Percentiles rank a stretch among this genome's conserved stretches.
phyloP scores from a whole-genome alignment of 2,888 invertebrate genomes.

The Parnassius glacialis region DNA sequence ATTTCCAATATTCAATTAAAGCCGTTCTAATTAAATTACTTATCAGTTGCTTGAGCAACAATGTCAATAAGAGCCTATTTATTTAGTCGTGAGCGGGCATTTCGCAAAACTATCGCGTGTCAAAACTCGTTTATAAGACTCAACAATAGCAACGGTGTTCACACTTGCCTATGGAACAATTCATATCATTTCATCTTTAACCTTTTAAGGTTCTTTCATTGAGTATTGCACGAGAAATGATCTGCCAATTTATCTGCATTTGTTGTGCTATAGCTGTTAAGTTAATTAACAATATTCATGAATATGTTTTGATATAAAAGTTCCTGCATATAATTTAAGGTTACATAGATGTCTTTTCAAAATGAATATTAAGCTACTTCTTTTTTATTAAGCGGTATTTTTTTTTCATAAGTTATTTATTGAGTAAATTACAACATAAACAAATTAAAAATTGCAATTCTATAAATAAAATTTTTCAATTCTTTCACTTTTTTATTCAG shows the following conservation, averaged over 20 bases:
- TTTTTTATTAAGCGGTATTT: too few relatives aligned
- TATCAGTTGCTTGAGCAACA: constrained; percentile 62
- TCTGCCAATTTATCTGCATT: constrained; percentile 25
- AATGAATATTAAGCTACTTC: too few relatives aligned
- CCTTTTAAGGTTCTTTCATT: constrained; percentile 47
- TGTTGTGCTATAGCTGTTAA: not conserved
- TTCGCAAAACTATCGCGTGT: constrained; percentile 73
- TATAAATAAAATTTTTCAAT: too few relatives aligned
- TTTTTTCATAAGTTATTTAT: too few relatives aligned
- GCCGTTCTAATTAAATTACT: constrained; percentile 69
- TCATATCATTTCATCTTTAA: constrained; percentile 68
- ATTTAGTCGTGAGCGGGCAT: constrained; percentile 66
- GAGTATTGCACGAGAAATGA: constrained; percentile 25
- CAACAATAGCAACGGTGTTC: constrained; percentile 66
- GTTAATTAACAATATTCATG: too few relatives aligned
- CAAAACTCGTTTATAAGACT: constrained; percentile 70
- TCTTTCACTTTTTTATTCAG: too few relatives aligned
- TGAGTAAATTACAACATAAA: too few relatives aligned
- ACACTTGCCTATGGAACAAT: constrained; percentile 74
- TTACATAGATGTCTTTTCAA: too few relatives aligned
- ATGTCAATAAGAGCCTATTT: constrained; percentile 68
- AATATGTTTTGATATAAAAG: too few relatives aligned
- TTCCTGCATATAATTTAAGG: too few relatives aligned
- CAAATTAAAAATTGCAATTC: too few relatives aligned
- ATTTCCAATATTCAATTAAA: constrained; percentile 67